phyloP scores from a whole-genome alignment of 2,888 invertebrate species.

The Polylopha cassiicola region DNA sequence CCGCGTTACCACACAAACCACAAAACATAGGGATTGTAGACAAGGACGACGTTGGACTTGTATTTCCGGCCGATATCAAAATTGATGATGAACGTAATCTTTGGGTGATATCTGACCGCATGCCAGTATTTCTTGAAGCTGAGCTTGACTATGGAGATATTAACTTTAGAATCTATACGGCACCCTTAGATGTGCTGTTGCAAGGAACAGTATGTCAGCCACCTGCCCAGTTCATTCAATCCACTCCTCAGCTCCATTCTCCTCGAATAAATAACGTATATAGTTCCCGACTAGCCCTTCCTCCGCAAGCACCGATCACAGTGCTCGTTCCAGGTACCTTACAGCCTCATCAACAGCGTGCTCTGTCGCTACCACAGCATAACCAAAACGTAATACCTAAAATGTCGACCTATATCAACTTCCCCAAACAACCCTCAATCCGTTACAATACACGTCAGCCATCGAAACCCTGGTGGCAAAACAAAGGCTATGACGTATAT shows the following conservation, averaged over 20 bases:
- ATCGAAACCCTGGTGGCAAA: slow-evolving; percentile 46
- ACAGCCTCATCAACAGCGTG: slow-evolving; percentile 23
- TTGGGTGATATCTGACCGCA: slow-evolving; percentile 89
- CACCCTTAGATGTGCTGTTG: slow-evolving; percentile 80
- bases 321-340: slow-evolving; percentile 14
- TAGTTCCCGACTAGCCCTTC: background rate
- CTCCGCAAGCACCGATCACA: slow-evolving; percentile 6
- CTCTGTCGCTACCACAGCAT: slow-evolving; percentile 27
- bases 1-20: slow-evolving; percentile 79
- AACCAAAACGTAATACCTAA: slow-evolving; percentile 33
- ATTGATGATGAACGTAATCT: slow-evolving; percentile 82
- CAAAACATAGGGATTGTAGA: slow-evolving; percentile 83
- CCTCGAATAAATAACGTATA: background rate
- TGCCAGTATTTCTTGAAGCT: slow-evolving; percentile 85
- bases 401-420: slow-evolving; percentile 35
- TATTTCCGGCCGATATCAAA: slow-evolving; percentile 89
- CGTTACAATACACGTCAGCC: slow-evolving; percentile 29
- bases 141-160: slow-evolving; percentile 84
- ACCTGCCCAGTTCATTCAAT: slow-evolving; percentile 14
- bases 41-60: slow-evolving; percentile 84
- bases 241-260: background rate
- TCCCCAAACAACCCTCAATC: slow-evolving; percentile 34
- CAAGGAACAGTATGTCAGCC: slow-evolving; percentile 85
- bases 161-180: slow-evolving; percentile 86
- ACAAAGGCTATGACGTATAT: slow-evolving; percentile 39